Percentiles rank a stretch among this genome's conserved stretches.
Evolutionary conservation across 2,113 vertebrate genomes (phyloP).

Genomic region (Antennarius striatus): DNA sequence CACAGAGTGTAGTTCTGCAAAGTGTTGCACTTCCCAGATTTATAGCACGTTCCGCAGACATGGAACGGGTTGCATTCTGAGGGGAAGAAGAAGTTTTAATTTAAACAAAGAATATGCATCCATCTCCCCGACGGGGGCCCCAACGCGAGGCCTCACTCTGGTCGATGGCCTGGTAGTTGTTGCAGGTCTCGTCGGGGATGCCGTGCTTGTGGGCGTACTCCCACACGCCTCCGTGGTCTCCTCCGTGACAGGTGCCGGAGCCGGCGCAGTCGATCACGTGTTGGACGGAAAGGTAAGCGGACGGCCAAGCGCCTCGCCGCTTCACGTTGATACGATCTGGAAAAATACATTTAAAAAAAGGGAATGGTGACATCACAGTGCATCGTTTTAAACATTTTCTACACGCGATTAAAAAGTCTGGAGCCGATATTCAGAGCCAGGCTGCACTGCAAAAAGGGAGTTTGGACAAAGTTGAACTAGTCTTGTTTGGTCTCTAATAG

Average conservation of each 20-base stretch:
- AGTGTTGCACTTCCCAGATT: constrained; percentile 15
- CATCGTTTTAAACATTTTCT: too few species aligned
- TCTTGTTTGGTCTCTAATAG: too few species aligned
- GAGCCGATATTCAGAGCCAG: too few species aligned
- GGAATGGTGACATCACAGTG: not conserved
- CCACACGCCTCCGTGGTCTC: constrained; percentile 86
- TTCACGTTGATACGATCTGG: constrained; percentile 92
- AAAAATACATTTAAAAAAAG: not conserved
- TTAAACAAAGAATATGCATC: too few species aligned
- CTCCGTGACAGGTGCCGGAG: constrained; percentile 85
- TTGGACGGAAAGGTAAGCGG: constrained; percentile 89
- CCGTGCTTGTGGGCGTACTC: constrained; percentile 83
- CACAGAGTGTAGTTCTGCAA: constrained; percentile 57
- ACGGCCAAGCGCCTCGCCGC: constrained; percentile 86
- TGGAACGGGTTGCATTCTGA: constrained; percentile 86
- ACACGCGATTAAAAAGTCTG: too few species aligned
- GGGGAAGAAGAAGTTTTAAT: accelerated
- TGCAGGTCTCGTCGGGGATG: constrained; percentile 93
- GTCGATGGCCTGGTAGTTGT: constrained; percentile 92
- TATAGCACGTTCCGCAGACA: constrained; percentile 86
- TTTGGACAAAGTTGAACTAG: too few species aligned
- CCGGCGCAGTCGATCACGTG: constrained; percentile 85
- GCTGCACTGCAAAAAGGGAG: too few species aligned
- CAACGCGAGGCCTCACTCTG: constrained; percentile 76
- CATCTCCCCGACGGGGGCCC: too few species aligned